Evolutionary conservation across 2,113 vertebrate species (phyloP).

Genomic region (Percina caprodes): DNA sequence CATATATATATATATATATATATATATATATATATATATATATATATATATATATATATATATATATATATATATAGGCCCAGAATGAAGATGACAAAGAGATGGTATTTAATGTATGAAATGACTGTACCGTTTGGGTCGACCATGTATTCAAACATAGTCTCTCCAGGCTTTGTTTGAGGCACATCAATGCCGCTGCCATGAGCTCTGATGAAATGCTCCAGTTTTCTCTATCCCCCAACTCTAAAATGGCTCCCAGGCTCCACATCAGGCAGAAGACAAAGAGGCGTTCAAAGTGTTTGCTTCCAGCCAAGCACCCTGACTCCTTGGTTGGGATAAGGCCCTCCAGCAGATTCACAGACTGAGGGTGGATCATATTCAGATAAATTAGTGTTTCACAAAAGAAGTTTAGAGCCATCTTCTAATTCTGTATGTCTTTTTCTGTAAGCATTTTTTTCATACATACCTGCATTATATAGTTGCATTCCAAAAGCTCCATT

Average conservation of each 20-base stretch:
- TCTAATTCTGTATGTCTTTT: not conserved
- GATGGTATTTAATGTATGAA: not conserved
- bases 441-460: not conserved
- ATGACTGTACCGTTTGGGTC: conserved; percentile 80
- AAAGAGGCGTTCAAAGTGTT: conserved; percentile 86
- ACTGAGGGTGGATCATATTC: conserved; percentile 47
- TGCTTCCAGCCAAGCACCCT: conserved; percentile 75
- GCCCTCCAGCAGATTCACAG: conserved; percentile 88
- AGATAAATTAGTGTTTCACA: not conserved
- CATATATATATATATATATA: not conserved
- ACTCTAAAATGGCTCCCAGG: conserved; percentile 86
- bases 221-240: conserved; percentile 84
- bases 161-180: conserved; percentile 75
- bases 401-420: conserved; percentile 6
- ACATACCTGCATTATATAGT: conserved; percentile 88
- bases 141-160: conserved; percentile 90
- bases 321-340: conserved; percentile 89
- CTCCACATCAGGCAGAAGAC: conserved; percentile 93
- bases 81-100: not conserved
- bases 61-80: too few relatives aligned
- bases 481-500: conserved; percentile 87
- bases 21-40: too few relatives aligned
- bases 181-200: conserved; percentile 80
- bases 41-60: too few relatives aligned
- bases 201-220: conserved; percentile 82